Percentiles rank a stretch among this genome's conserved stretches.
Conservation (phyloP, 2,113 vertebrate species). For the Isichthys henryi region DNA sequence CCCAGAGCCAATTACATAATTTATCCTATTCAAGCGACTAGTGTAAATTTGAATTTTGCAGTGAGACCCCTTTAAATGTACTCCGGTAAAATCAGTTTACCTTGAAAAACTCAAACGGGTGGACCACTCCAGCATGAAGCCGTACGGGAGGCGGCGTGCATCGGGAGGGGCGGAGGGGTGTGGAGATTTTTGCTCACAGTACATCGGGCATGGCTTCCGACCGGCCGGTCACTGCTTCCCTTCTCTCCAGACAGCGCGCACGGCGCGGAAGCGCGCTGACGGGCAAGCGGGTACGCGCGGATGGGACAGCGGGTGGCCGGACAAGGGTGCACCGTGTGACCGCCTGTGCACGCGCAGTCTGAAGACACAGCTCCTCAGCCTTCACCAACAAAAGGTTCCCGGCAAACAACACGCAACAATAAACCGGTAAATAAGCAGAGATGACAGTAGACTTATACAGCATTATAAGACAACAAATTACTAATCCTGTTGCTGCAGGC, state of each 20-base stretch:
- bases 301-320: background rate
- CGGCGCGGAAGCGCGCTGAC: background rate
- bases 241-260: background rate
- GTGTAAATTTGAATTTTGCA: background rate
- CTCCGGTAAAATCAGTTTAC: background rate
- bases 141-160: background rate
- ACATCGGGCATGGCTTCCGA: background rate
- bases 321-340: background rate
- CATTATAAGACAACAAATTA: background rate
- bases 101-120: background rate
- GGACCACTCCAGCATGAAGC: background rate
- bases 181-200: background rate
- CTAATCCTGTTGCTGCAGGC: background rate
- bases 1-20: background rate
- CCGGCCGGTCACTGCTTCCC: background rate
- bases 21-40: background rate
- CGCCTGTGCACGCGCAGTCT: background rate
- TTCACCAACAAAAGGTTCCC: background rate
- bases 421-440: background rate
- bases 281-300: background rate
- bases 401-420: background rate
- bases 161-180: background rate
- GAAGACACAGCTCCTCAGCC: background rate
- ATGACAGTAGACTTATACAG: background rate
- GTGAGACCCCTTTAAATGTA: background rate